phyloP scores from a whole-genome alignment of 2,888 invertebrate genomes.

The Ophonus ardosiacus region DNA sequence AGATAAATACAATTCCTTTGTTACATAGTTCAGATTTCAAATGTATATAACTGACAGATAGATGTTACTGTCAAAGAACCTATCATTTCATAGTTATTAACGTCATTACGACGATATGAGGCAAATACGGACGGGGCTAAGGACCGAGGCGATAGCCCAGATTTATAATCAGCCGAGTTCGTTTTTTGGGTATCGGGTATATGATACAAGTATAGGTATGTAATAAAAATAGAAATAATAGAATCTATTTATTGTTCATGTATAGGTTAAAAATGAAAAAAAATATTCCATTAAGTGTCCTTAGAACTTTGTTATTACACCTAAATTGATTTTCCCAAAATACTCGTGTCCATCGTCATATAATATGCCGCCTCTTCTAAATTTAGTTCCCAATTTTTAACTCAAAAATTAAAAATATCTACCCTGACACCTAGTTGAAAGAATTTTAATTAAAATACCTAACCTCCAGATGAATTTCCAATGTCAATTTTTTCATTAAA shows the following conservation, averaged over 20 bases:
- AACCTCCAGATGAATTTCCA: conserved; percentile 56
- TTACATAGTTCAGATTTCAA: too few species aligned
- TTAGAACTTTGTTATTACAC: conserved; percentile 2
- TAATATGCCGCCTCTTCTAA: not conserved
- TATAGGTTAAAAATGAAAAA: not conserved
- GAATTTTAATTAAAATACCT: conserved; percentile 62
- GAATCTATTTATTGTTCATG: not conserved
- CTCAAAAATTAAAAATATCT: conserved; percentile 19
- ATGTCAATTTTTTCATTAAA: conserved; percentile 56
- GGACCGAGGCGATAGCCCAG: too few species aligned
- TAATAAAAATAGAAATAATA: too few species aligned
- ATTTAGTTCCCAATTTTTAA: conserved; percentile 1
- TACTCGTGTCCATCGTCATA: not conserved
- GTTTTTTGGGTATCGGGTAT: too few species aligned
- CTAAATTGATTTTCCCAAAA: conserved; percentile 24
- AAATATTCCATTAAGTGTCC: not conserved
- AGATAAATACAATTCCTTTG: too few species aligned
- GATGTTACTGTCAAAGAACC: too few species aligned
- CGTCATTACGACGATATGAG: too few species aligned
- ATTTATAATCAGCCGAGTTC: too few species aligned
- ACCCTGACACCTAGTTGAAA: conserved; percentile 10
- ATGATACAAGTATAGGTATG: too few species aligned
- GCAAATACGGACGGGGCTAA: too few species aligned
- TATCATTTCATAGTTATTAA: too few species aligned
- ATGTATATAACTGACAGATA: too few species aligned